These are phyloP conservation scores for Tenualosa ilisha DNA, from an alignment of 2,797 vertebrate species.

Conservation along the genomic window DNA sequence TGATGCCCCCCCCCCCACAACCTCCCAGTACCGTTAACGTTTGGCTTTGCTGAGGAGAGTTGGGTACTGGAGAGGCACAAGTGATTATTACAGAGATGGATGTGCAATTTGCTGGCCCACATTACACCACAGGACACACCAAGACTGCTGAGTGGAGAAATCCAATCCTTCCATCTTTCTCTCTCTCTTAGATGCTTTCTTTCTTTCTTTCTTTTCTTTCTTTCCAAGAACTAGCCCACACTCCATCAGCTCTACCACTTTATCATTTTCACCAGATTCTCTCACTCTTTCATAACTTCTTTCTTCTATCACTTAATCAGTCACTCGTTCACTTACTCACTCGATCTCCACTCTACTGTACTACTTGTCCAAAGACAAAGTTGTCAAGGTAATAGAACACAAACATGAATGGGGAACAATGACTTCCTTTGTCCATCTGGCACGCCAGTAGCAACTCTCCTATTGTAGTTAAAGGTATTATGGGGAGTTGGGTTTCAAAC, in stretches of 20 bases:
- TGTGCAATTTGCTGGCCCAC: constrained; percentile 47
- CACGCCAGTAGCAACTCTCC: neutral
- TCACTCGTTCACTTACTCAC: neutral
- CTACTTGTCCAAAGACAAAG: neutral
- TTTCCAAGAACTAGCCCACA: neutral
- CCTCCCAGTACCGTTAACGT: neutral
- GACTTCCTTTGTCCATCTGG: neutral
- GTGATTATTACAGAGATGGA: constrained; percentile 50
- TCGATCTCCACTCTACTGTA: neutral
- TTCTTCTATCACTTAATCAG: neutral
- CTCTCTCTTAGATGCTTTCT: neutral
- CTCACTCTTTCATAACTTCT: neutral
- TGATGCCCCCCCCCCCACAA: neutral
- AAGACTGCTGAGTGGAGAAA: constrained; percentile 44
- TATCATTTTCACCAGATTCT: neutral
- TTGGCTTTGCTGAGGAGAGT: constrained; percentile 16
- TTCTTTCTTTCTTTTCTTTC: neutral
- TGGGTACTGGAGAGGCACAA: constrained; percentile 30
- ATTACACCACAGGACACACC: constrained; percentile 33
- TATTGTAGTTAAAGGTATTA: neutral
- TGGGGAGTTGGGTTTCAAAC: neutral
- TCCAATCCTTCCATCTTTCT: constrained; percentile 30
- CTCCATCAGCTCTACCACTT: neutral
- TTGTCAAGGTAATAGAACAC: neutral
- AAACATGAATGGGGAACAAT: neutral